Evolutionary conservation across 1,140 invertebrate genomes (phyloP).

Genomic region (Argopecten irradians): DNA sequence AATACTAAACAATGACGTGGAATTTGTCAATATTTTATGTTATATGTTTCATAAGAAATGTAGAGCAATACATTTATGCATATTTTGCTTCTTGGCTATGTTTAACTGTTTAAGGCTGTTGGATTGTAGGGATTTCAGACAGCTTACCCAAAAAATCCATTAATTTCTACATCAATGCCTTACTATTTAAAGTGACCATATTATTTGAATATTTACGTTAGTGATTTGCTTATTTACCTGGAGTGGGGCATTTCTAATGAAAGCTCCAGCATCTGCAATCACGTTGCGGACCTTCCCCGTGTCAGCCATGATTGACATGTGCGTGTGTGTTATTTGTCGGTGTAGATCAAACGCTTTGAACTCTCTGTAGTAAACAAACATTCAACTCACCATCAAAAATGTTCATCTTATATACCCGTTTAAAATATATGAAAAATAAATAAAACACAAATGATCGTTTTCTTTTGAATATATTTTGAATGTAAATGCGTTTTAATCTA

Average conservation of each 20-base stretch:
- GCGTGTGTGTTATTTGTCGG: background rate
- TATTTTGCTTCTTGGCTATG: too few species aligned
- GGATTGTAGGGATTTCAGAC: too few species aligned
- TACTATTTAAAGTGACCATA: background rate
- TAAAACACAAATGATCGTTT: background rate
- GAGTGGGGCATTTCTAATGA: conserved; percentile 77
- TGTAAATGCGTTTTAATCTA: background rate
- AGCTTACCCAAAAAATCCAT: too few species aligned
- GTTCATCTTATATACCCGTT: background rate
- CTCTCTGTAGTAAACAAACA: background rate
- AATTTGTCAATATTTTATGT: too few species aligned
- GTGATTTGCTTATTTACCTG: conserved; percentile 69
- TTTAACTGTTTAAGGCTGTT: too few species aligned
- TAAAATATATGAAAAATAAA: background rate
- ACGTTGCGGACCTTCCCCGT: conserved; percentile 75
- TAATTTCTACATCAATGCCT: background rate
- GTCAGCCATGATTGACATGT: conserved; percentile 48
- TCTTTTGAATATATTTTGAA: background rate
- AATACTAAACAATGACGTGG: too few species aligned
- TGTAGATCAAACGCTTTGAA: background rate
- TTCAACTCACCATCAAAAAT: background rate
- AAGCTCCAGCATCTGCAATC: conserved; percentile 80
- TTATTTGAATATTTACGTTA: background rate
- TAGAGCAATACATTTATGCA: too few species aligned
- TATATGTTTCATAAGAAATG: too few species aligned